Evolutionary conservation across 1,140 invertebrate genomes (phyloP).

Genomic region (Cyclargus thomasi): DNA sequence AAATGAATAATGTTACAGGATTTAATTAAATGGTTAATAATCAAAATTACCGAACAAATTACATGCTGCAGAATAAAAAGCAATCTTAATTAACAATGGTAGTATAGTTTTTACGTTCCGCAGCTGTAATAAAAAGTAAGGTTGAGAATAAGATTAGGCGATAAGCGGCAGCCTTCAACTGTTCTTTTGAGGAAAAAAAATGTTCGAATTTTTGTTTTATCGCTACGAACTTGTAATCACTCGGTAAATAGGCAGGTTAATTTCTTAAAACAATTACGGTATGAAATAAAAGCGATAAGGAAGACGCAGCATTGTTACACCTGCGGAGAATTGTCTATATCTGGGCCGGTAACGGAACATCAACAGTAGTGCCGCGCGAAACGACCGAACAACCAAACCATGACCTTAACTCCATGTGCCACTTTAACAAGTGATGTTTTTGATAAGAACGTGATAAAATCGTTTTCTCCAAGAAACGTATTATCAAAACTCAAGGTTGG

Average conservation of each 20-base stretch:
- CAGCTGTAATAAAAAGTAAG: constrained; percentile 11
- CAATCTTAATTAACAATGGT: constrained; percentile 3
- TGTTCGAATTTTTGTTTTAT: background rate
- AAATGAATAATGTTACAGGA: no score
- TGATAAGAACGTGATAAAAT: constrained; percentile 12
- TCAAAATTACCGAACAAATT: constrained; percentile 13
- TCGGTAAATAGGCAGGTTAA: background rate
- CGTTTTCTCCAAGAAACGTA: constrained; percentile 3
- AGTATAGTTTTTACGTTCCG: constrained; percentile 2
- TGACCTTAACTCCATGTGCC: constrained; percentile 45
- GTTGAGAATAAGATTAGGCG: constrained; percentile 5
- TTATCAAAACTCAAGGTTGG: constrained; percentile 1
- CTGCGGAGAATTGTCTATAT: constrained; percentile 35
- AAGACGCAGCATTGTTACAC: constrained; percentile 12
- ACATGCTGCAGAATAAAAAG: background rate
- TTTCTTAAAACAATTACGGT: background rate
- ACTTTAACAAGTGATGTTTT: constrained; percentile 31
- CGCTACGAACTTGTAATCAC: background rate
- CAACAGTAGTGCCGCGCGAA: constrained; percentile 51
- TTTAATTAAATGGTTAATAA: no score
- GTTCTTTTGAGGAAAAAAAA: background rate
- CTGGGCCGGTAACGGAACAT: constrained; percentile 66
- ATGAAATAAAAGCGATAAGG: constrained; percentile 9
- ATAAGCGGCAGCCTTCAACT: constrained; percentile 5
- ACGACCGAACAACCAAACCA: constrained; percentile 47